Evolutionary conservation across 2,797 vertebrate species (phyloP).

Genomic region (Myotis daubentonii): DNA sequence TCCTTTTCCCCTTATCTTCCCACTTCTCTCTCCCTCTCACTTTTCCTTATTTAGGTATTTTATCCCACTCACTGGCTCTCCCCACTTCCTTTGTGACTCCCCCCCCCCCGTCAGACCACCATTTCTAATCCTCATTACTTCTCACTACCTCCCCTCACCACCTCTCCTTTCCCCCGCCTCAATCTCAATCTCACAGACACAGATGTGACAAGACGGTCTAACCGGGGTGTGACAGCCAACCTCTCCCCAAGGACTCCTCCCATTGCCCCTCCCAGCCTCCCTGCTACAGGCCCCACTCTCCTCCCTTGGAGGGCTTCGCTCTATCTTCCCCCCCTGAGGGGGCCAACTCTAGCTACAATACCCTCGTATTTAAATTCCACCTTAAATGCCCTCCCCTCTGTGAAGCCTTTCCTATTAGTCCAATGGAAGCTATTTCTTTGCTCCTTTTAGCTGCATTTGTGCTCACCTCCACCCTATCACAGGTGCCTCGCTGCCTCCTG

Average conservation of each 20-base stretch:
- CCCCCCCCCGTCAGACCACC: fast-evolving
- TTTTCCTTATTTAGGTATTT: not conserved
- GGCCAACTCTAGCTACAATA: not conserved
- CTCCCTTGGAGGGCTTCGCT: not conserved
- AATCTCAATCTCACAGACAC: not conserved
- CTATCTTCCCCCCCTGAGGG: not conserved
- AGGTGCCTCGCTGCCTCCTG: not conserved
- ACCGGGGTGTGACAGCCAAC: not conserved
- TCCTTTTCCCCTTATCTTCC: not conserved
- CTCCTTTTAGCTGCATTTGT: not conserved
- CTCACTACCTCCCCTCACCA: not conserved
- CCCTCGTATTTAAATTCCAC: not conserved
- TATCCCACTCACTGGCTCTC: not conserved
- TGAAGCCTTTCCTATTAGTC: not conserved
- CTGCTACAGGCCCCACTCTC: not conserved
- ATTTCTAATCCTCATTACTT: not conserved
- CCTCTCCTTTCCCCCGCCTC: not conserved
- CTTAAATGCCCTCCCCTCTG: not conserved
- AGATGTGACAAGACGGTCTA: not conserved
- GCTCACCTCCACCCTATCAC: not conserved
- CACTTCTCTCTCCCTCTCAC: not conserved
- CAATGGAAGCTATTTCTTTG: not conserved
- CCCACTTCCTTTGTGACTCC: not conserved
- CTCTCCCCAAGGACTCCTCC: not conserved
- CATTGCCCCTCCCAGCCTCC: not conserved